phyloP scores from a whole-genome alignment of 2,797 vertebrate species.

The Parauchenoglanis ngamensis region DNA sequence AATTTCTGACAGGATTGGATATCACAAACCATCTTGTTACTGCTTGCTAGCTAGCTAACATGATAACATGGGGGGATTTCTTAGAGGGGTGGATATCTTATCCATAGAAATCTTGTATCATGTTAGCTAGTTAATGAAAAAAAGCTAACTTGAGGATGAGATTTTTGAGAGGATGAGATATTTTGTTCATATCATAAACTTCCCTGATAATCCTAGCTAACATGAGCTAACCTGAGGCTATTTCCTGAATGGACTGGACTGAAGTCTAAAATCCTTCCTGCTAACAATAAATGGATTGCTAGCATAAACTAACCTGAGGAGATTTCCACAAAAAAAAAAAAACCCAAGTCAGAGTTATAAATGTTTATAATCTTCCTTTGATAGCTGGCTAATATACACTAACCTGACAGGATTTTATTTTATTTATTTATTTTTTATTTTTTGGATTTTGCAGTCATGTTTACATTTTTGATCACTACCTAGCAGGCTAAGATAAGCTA shows the following conservation, averaged over 20 bases:
- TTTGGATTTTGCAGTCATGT: not conserved
- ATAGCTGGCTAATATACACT: not conserved
- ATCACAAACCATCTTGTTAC: not conserved
- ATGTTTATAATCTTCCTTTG: not conserved
- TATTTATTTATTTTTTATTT: not conserved
- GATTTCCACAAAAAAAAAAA: not conserved
- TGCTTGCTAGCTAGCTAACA: too few species aligned
- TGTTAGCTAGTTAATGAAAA: too few species aligned
- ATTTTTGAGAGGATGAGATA: too few species aligned
- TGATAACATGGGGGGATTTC: too few species aligned
- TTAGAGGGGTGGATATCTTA: too few species aligned
- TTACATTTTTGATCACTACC: not conserved
- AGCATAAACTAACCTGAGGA: too few species aligned
- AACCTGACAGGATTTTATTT: not conserved
- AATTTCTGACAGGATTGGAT: not conserved
- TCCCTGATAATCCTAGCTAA: not conserved
- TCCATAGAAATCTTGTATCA: too few species aligned
- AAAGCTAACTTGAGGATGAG: too few species aligned
- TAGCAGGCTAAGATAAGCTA: not conserved
- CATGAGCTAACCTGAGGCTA: too few species aligned
- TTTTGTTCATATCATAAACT: not conserved
- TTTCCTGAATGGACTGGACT: too few species aligned
- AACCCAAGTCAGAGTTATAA: not conserved
- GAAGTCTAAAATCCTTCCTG: too few species aligned
- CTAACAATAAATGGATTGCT: too few species aligned